Percentiles rank a stretch among this genome's conserved stretches.
Conservation (phyloP, 2,113 vertebrate species). For the Chlamydotis undulata region DNA sequence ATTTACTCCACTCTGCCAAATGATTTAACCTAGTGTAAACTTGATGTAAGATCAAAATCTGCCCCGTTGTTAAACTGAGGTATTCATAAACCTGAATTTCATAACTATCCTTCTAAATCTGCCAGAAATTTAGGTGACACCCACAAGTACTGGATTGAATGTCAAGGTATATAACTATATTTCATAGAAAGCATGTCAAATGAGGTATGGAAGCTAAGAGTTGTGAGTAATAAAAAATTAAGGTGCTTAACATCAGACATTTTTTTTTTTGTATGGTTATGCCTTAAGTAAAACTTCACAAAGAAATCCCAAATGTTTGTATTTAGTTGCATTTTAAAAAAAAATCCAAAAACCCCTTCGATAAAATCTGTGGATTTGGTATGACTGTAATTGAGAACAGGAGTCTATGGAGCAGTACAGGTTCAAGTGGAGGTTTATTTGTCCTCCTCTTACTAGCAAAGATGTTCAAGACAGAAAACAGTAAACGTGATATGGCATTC, state of each 20-base stretch:
- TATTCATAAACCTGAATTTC: background rate
- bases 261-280: background rate
- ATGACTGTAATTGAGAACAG: background rate
- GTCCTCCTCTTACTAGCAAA: background rate
- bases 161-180: background rate
- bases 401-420: background rate
- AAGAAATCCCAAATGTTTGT: background rate
- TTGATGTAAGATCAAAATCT: background rate
- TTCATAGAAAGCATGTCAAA: background rate
- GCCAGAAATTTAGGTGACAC: background rate
- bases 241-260: rapidly evolving
- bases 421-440: background rate
- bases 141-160: background rate
- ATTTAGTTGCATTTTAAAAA: background rate
- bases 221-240: background rate
- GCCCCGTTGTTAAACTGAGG: background rate
- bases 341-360: rapidly evolving
- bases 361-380: background rate
- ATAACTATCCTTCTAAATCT: background rate
- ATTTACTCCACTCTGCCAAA: background rate
- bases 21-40: background rate
- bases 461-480: background rate
- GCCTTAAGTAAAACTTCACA: background rate
- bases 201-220: background rate
- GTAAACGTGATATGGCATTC: background rate